These are phyloP conservation scores for Phyto melanocephala DNA, from an alignment of 2,888 invertebrate genomes.

Conservation along the genomic window DNA sequence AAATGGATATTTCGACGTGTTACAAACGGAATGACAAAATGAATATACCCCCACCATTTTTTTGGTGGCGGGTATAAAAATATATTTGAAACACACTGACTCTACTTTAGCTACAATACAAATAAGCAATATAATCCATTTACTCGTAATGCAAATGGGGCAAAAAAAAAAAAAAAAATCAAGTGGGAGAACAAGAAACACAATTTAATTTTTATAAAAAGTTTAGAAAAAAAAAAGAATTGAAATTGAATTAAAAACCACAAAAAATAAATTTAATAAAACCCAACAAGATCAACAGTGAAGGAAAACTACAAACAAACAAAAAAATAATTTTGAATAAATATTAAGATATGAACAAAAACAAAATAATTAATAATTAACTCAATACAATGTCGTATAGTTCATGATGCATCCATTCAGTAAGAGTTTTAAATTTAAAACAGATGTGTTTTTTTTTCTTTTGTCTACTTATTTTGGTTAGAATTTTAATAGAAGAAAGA, in stretches of 20 bases:
- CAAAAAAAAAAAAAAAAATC: conserved; percentile 31
- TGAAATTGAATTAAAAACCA: conserved; percentile 45
- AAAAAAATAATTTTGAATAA: conserved; percentile 6
- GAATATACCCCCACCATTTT: too few species aligned
- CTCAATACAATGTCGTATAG: background rate
- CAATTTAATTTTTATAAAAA: conserved; percentile 19
- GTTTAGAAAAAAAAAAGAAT: conserved; percentile 5
- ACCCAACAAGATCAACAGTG: conserved; percentile 44
- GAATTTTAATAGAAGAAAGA: conserved; percentile 54
- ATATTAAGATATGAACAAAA: conserved; percentile 37
- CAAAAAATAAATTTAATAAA: conserved; percentile 36
- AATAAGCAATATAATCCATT: conserved; percentile 13
- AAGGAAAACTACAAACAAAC: background rate
- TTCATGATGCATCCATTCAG: conserved; percentile 32
- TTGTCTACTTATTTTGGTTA: conserved; percentile 24
- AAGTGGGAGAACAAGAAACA: conserved; percentile 65
- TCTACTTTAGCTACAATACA: conserved; percentile 5
- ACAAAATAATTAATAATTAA: background rate
- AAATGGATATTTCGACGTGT: too few species aligned
- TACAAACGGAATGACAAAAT: too few species aligned
- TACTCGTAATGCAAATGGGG: conserved; percentile 31
- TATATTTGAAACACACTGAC: background rate
- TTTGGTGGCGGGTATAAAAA: too few species aligned
- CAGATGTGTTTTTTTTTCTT: conserved; percentile 52
- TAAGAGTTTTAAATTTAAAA: conserved; percentile 60